Evolutionary conservation across 2,113 vertebrate genomes (phyloP), one percentile per base, ranked within the genome.

Genomic region (Oxyura jamaicensis): DNA sequence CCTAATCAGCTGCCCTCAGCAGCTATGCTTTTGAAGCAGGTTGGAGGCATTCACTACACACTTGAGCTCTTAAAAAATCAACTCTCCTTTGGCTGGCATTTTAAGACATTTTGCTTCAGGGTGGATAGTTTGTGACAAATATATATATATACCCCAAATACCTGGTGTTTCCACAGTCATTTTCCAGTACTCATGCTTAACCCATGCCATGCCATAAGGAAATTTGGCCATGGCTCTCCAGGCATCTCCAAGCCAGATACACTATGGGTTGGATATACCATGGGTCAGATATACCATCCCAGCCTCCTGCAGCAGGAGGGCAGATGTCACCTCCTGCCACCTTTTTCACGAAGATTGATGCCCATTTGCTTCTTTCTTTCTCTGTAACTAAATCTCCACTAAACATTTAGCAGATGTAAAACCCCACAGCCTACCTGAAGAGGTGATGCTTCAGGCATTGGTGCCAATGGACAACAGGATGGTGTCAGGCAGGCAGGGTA

Each of bases 1-100:
- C 88, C 79, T 91, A 86, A 96, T 88, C 94, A 95, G 87, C 92
- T 91, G 68, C 77, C 91, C 92, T 97, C 83, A 69, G 76, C 87
- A 94, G 97, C 91, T n/a, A 16, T 19, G 73, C 29, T 83, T 67
- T 48, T 44, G 92, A 65, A 91, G 94, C 94, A 88, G 85, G 88
- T 94, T 94, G 72, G 77, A 95, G 88, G 29, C 72, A 0, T 41
- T 73, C 39, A 10, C 39, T 91, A 42, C 77, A 81, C 91, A 91
- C 93, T 65, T 81, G 88, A 95, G 89, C 71, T 67, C 92, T 90
- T 48, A 58, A 91, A 75, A 90, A 89, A 84, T 44, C 76, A 56
- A 21, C 81, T 90, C 75, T 95, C 62, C 59, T 59, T 75, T 66
- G 63, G 55, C 91, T 88, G 83, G 74, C 55, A 73, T 83, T 83